Evolutionary conservation across 2,113 vertebrate genomes (phyloP), one percentile per base, ranked within the genome.

Genomic region (Sciurus niger): DNA sequence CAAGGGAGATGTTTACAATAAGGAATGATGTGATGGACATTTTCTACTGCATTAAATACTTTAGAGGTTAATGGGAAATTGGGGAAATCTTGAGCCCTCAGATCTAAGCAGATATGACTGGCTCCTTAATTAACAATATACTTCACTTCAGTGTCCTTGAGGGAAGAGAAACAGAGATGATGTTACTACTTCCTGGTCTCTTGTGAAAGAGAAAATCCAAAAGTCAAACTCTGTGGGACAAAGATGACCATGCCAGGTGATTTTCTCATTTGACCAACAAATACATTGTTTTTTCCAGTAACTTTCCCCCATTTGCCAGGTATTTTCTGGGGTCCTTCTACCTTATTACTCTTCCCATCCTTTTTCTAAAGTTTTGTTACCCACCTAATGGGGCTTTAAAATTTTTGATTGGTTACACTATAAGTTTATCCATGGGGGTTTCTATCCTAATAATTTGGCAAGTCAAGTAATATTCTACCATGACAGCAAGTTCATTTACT

Each of bases 1-100:
- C 25, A 25, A 80, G 30, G 72, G 77, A 90, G 37, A 73, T 80
- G 82, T 93, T 84, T 80, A 77, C 51, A 90, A 48, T 48, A 89
- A 82, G 60, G 18, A 60, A 73, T 82, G 25, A 34, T 70, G 32
- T 40, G 30, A 92, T 89, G 74, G 68, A 80, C 94, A 83, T 32
- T 28, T 74, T 95, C 40, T 43, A 11, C 48, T 65, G 30, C 51
- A 65, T 76, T 70, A 72, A 72, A 72, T 37, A 65, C 11, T 68
- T 85, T 8, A 77, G 90, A 86, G 43, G 10, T 53, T 88, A 84
- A 91, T 10, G 24, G 73, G 92, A 84, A 82, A 53, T 12, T 16
- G 24, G 65, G 8, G n/a, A 55, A 79, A 88, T 40, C 37, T 65
- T 68, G 22, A 84, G 18, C 70, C 5, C 43, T 78, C 30, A 46